Evolutionary conservation across 2,888 invertebrate genomes (phyloP).

Genomic region (Drosophila pseudotakahashii): DNA sequence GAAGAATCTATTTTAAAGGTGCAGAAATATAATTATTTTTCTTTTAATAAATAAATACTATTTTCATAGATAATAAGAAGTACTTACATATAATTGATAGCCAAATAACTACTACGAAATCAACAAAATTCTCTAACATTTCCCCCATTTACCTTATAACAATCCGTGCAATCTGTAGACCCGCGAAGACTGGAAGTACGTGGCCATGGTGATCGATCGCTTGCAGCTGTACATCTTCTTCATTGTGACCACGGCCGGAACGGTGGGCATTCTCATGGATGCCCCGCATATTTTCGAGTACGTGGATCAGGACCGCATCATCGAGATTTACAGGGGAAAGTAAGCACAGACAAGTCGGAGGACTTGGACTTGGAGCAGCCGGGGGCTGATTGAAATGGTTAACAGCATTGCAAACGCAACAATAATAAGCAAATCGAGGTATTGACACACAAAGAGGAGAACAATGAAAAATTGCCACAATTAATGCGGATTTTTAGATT

Average conservation of each 20-base stretch:
- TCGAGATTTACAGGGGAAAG: slow-evolving; percentile 97
- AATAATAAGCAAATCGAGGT: slow-evolving; percentile 60
- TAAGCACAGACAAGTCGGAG: slow-evolving; percentile 83
- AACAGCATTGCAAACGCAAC: slow-evolving; percentile 82
- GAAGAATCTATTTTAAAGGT: too few relatives aligned
- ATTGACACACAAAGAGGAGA: slow-evolving; percentile 11
- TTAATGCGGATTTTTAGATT: slow-evolving; percentile 72
- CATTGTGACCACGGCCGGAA: slow-evolving; percentile 97
- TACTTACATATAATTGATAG: neutral
- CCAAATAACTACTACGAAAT: neutral
- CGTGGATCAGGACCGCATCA: slow-evolving; percentile 97
- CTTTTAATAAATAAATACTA: neutral
- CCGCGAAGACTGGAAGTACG: slow-evolving; percentile 99
- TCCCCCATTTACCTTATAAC: neutral
- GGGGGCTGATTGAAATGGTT: slow-evolving; percentile 64
- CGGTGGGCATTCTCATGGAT: slow-evolving; percentile 97
- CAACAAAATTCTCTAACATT: neutral
- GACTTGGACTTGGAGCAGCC: slow-evolving; percentile 8
- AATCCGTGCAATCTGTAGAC: slow-evolving; percentile 87
- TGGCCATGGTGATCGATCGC: slow-evolving; percentile 98
- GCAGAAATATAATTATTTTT: too few relatives aligned
- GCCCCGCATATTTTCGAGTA: slow-evolving; percentile 99
- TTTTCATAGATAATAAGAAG: too few relatives aligned
- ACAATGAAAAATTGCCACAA: slow-evolving; percentile 54
- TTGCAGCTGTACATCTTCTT: slow-evolving; percentile 98